Evolutionary conservation across 2,888 invertebrate species (phyloP).

Genomic region (Tineola bisselliella): DNA sequence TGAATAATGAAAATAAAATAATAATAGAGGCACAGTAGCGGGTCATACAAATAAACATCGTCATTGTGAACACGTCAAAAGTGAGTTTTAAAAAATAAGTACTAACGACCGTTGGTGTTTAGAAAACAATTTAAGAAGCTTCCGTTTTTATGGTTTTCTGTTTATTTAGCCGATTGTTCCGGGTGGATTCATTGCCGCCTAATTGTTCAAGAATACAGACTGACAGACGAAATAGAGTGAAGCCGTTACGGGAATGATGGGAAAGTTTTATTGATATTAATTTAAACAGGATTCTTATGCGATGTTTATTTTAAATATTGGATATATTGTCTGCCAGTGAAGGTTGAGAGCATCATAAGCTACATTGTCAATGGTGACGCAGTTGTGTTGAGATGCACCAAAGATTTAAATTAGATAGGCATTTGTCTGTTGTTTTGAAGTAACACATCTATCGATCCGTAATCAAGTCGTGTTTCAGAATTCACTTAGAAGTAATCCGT

Average conservation of each 20-base stretch:
- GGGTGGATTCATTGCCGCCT: slow-evolving; percentile 24
- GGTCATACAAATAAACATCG: slow-evolving; percentile 17
- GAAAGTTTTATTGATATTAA: not conserved
- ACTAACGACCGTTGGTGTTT: slow-evolving; percentile 52
- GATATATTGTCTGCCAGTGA: too few species aligned
- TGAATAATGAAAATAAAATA: slow-evolving; percentile 23
- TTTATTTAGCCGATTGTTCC: slow-evolving; percentile 53
- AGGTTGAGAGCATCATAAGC: too few species aligned
- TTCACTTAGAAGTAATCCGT: too few species aligned
- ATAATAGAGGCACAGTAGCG: slow-evolving; percentile 25
- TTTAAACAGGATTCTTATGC: too few species aligned
- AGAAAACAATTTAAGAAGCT: slow-evolving; percentile 62
- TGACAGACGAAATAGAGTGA: slow-evolving; percentile 21
- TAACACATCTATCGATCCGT: too few species aligned
- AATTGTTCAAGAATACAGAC: slow-evolving; percentile 36
- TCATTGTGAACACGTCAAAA: slow-evolving; percentile 35
- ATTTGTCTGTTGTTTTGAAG: too few species aligned
- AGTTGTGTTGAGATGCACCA: too few species aligned
- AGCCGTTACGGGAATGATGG: slow-evolving; percentile 24
- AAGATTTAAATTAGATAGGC: too few species aligned
- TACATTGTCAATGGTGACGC: too few species aligned
- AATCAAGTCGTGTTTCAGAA: too few species aligned
- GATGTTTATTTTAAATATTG: too few species aligned
- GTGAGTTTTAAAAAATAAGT: slow-evolving; percentile 29
- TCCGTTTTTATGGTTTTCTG: slow-evolving; percentile 41